A percentile compares a stretch with the other conserved stretches of the same genome.
phyloP scores from a whole-genome alignment of 92 coral and sea anemone species.

The Zoanthus gigantus region DNA sequence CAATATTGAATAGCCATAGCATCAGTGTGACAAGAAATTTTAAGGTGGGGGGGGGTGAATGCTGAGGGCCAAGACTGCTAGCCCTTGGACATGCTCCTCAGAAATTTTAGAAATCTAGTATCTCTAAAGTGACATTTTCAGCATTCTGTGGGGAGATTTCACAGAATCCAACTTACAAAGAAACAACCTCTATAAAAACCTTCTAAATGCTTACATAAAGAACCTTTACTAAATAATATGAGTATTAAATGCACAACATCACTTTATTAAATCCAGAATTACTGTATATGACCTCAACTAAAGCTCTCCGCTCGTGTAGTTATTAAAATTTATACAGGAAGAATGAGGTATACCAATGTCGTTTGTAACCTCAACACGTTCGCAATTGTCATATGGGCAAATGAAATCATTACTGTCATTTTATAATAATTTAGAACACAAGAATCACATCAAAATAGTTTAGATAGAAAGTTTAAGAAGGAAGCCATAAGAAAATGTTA shows the following conservation, averaged over 20 bases:
- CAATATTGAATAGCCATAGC: constrained; percentile 30
- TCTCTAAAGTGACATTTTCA: constrained; percentile 29
- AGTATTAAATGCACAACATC: constrained; percentile 29
- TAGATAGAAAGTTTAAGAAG: constrained; percentile 28
- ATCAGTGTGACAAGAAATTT: constrained; percentile 27
- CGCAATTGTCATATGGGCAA: constrained; percentile 31
- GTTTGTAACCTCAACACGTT: constrained; percentile 30
- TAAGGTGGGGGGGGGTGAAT: constrained; percentile 33
- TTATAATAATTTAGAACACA: constrained; percentile 27
- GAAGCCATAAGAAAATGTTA: constrained; percentile 29
- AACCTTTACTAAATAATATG: constrained; percentile 27
- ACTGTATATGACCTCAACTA: constrained; percentile 30
- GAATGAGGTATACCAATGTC: constrained; percentile 30
- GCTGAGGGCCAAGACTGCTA: constrained; percentile 31
- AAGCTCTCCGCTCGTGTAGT: constrained; percentile 33
- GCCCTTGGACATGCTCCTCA: constrained; percentile 33
- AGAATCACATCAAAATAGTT: constrained; percentile 28
- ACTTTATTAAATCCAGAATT: constrained; percentile 27
- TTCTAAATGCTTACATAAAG: constrained; percentile 28
- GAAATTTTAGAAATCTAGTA: constrained; percentile 27
- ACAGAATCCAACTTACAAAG: constrained; percentile 20
- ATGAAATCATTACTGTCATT: constrained; percentile 28
- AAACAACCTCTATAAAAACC: constrained; percentile 29
- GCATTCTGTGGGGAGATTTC: constrained; percentile 18
- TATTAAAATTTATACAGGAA: constrained; percentile 27